phyloP scores from a whole-genome alignment of 2,113 vertebrate genomes.

The Apteryx owenii region DNA sequence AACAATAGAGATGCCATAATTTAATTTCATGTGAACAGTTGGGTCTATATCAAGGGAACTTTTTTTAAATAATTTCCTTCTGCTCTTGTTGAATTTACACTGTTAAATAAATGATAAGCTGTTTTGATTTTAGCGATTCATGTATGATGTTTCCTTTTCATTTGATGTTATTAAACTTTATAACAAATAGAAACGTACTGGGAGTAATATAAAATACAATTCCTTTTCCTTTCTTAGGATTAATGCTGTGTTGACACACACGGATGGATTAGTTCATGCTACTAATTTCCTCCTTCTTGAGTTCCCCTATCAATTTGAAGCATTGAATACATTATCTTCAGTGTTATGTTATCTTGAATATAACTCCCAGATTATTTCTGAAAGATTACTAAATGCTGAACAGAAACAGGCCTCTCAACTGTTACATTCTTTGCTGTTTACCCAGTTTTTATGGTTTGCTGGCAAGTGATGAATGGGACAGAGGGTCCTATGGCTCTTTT shows the following conservation, averaged over 20 bases:
- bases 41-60: background rate
- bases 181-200: background rate
- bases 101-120: background rate
- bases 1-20: slow-evolving; percentile 1
- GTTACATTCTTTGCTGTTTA: background rate
- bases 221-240: background rate
- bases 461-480: background rate
- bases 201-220: background rate
- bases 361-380: background rate
- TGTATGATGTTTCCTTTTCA: background rate
- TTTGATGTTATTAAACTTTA: background rate
- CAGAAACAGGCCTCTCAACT: background rate
- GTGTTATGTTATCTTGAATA: background rate
- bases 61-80: slow-evolving; percentile 15
- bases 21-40: slow-evolving; percentile 22
- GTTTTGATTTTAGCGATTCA: background rate
- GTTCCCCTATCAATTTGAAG: background rate
- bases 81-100: background rate
- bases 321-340: background rate
- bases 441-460: background rate
- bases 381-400: background rate
- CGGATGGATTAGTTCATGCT: background rate
- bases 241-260: background rate
- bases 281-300: background rate
- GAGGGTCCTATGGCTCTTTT: background rate